phyloP scores from a whole-genome alignment of 2,797 vertebrate species.

The Myiothlypis chrysogaster region DNA sequence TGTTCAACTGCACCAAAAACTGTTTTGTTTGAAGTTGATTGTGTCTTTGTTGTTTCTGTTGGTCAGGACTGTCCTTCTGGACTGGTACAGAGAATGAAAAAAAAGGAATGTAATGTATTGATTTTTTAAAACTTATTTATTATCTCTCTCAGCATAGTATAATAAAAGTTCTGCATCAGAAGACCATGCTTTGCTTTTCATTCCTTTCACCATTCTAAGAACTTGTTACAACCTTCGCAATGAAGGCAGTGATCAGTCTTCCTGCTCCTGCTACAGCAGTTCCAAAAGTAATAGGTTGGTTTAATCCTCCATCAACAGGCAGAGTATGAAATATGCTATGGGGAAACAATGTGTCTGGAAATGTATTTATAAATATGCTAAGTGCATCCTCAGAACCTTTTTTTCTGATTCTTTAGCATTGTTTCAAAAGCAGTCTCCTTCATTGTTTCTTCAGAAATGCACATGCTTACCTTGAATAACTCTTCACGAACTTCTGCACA shows the following conservation, averaged over 20 bases:
- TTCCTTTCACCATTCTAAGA: slow-evolving; percentile 10
- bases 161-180: slow-evolving; percentile 19
- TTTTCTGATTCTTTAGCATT: neutral
- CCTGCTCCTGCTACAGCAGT: neutral
- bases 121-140: neutral
- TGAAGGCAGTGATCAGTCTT: neutral
- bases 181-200: neutral
- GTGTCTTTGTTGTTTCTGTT: neutral
- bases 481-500: neutral
- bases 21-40: neutral
- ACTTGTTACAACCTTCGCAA: neutral
- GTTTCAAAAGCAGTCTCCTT: neutral
- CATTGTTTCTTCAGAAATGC: slow-evolving; percentile 3
- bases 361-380: neutral
- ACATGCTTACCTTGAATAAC: neutral
- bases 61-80: neutral
- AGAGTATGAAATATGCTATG: neutral
- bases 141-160: neutral
- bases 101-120: neutral
- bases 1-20: neutral
- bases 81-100: neutral
- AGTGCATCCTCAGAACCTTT: neutral
- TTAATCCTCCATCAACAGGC: neutral
- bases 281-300: neutral
- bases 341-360: neutral